A percentile compares a stretch with the other conserved stretches of the same genome.
Conservation (phyloP, 2,113 vertebrate species). For the Thamnaconus septentrionalis region DNA sequence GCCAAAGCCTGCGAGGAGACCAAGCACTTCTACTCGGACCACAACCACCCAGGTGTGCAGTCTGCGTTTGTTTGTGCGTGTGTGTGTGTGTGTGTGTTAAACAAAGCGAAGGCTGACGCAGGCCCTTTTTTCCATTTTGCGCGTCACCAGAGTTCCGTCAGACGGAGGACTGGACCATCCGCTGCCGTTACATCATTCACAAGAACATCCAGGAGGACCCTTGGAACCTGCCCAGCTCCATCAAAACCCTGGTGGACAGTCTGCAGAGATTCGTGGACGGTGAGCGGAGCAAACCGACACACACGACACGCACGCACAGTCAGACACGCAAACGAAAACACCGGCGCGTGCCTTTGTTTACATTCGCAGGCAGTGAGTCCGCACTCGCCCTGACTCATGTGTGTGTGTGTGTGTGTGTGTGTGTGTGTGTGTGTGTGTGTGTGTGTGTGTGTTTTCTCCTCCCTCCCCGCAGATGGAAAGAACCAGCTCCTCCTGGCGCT, state of each 20-base stretch:
- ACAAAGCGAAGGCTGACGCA: not conserved
- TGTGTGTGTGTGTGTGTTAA: not conserved
- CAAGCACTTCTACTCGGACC: conserved; percentile 92
- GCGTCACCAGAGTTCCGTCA: conserved; percentile 88
- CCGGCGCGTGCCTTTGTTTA: too few species aligned
- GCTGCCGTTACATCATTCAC: conserved; percentile 86
- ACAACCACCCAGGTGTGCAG: conserved; percentile 87
- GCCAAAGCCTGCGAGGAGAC: conserved; percentile 94
- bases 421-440: not conserved
- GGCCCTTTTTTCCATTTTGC: conserved; percentile 23
- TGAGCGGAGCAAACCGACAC: conserved; percentile 54
- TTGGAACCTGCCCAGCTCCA: conserved; percentile 94
- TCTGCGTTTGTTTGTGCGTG: not conserved
- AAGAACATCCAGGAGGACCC: conserved; percentile 97
- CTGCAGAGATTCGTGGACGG: conserved; percentile 94
- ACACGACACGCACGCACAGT: not conserved
- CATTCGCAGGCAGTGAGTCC: too few species aligned
- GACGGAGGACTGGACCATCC: conserved; percentile 88
- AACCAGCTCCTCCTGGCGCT: conserved; percentile 95
- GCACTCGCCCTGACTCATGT: too few species aligned
- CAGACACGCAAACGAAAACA: not conserved
- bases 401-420: not conserved
- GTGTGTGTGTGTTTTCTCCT: conserved; percentile 20
- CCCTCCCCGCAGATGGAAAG: conserved; percentile 86
- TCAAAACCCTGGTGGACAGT: conserved; percentile 90